A percentile compares a stretch with the other conserved stretches of the same genome.
These are phyloP conservation scores for Elephantulus edwardii DNA, from an alignment of 2,113 vertebrate genomes.

Conservation along the genomic window DNA sequence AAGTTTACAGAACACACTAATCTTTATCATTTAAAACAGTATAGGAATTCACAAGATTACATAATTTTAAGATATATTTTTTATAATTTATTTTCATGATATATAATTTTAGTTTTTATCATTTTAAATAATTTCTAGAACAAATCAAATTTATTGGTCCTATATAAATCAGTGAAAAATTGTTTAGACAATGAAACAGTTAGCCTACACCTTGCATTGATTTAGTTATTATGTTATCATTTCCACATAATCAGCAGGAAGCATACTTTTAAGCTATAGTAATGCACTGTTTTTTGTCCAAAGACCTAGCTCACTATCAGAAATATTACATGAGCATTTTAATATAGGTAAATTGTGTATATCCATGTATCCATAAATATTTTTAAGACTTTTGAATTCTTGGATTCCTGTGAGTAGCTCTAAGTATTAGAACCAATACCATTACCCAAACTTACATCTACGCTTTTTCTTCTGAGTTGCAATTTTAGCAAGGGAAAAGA, in stretches of 20 bases:
- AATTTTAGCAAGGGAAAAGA: not conserved
- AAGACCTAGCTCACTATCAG: not conserved
- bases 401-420: not conserved
- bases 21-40: too few relatives aligned
- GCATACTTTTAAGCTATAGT: not conserved
- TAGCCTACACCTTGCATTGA: not conserved
- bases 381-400: too few relatives aligned
- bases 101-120: too few relatives aligned
- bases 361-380: not conserved
- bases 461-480: conserved; percentile 4
- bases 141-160: too few relatives aligned
- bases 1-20: too few relatives aligned
- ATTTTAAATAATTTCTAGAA: too few relatives aligned
- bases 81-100: too few relatives aligned
- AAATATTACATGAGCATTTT: conserved; percentile 7
- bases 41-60: too few relatives aligned
- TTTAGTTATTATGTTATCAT: too few relatives aligned
- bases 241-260: not conserved
- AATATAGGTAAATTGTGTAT: not conserved
- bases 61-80: too few relatives aligned
- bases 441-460: not conserved
- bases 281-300: not conserved
- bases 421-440: not conserved
- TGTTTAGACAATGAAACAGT: not conserved
- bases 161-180: too few relatives aligned